Percentiles rank a stretch among this genome's conserved stretches.
Conservation (phyloP, 2,113 vertebrate species). For the Gulo gulo region DNA sequence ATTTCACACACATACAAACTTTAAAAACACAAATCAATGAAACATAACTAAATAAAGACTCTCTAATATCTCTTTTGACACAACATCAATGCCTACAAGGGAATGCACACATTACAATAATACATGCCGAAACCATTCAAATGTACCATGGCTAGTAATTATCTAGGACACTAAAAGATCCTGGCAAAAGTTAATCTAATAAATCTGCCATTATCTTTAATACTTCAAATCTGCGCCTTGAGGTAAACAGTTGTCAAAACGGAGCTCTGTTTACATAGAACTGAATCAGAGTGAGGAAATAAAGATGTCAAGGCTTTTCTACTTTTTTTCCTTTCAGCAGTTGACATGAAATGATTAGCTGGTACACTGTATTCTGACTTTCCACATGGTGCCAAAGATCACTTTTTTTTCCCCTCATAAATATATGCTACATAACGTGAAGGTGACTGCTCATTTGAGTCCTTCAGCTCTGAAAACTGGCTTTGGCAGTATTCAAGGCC, state of each 20-base stretch:
- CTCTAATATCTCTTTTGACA: constrained; percentile 71
- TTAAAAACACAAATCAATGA: constrained; percentile 46
- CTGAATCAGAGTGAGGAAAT: constrained; percentile 72
- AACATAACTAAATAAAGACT: constrained; percentile 63
- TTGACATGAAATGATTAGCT: constrained; percentile 72
- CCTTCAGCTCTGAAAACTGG: neutral
- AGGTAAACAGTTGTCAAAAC: constrained; percentile 84
- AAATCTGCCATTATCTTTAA: constrained; percentile 85
- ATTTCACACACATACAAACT: constrained; percentile 45
- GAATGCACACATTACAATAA: constrained; percentile 68
- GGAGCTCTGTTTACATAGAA: constrained; percentile 79
- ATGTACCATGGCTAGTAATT: constrained; percentile 81
- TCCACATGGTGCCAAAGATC: neutral
- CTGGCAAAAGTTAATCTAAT: constrained; percentile 85
- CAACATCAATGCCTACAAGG: constrained; percentile 58
- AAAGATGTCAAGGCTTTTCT: constrained; percentile 76
- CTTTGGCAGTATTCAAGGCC: neutral
- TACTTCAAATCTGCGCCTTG: constrained; percentile 82
- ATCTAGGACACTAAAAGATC: constrained; percentile 83
- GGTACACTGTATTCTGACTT: constrained; percentile 11
- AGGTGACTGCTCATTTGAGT: neutral
- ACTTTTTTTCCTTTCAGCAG: constrained; percentile 77
- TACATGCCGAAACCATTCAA: constrained; percentile 74
- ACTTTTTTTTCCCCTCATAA: neutral
- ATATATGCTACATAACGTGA: neutral